A percentile compares a stretch with the other conserved stretches of the same genome.
These are phyloP conservation scores for Leuciscus idus DNA, from an alignment of 2,113 vertebrate species.

Conservation along the genomic window DNA sequence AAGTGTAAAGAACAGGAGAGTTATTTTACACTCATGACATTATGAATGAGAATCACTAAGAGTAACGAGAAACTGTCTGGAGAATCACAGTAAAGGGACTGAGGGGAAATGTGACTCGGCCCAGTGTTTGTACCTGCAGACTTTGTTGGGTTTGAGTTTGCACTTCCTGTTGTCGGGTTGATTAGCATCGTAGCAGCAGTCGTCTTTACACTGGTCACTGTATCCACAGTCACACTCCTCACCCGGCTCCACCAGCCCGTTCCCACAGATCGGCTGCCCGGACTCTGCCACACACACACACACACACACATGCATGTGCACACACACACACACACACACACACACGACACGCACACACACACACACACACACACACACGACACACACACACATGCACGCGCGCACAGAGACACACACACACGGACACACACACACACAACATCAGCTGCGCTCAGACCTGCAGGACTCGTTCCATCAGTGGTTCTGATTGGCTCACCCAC, in stretches of 20 bases:
- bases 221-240: constrained; percentile 98
- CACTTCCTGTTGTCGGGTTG: constrained; percentile 91
- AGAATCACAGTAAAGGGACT: too few species aligned
- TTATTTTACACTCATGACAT: too few species aligned
- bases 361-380: constrained; percentile 2
- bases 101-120: too few species aligned
- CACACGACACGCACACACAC: constrained; percentile 16
- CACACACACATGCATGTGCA: not conserved
- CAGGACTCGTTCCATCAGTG: not conserved
- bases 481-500: constrained; percentile 85
- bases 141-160: constrained; percentile 85
- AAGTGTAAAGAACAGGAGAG: too few species aligned
- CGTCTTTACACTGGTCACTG: constrained; percentile 95
- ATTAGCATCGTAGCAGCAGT: constrained; percentile 94
- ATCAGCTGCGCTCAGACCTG: too few species aligned
- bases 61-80: too few species aligned
- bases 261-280: constrained; percentile 97
- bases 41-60: too few species aligned
- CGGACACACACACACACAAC: not conserved
- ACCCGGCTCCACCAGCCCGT: constrained; percentile 93
- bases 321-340: constrained; percentile 10
- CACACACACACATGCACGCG: not conserved
- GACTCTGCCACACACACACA: constrained; percentile 79
- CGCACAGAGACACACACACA: constrained; percentile 18
- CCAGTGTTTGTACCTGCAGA: constrained; percentile 84